A percentile compares a stretch with the other conserved stretches of the same genome.
Conservation (phyloP, 2,797 vertebrate genomes). For the Columba guinea region DNA sequence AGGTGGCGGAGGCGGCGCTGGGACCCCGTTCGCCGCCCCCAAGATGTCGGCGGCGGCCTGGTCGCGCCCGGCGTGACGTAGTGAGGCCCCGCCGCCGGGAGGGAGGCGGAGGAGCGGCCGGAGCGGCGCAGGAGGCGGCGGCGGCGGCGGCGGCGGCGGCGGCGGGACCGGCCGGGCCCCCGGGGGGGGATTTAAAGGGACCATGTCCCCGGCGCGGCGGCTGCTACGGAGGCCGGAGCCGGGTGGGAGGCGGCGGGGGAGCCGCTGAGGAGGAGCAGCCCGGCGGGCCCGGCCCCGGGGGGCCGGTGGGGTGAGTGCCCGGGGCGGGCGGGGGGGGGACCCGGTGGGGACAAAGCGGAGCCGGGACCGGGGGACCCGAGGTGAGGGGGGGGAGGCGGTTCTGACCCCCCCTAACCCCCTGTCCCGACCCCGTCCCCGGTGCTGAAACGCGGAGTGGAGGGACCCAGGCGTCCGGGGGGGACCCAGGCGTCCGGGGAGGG, state of each 20-base stretch:
- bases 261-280: neutral
- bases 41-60: constrained; percentile 63
- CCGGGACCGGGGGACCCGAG: neutral
- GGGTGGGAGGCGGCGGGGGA: constrained; percentile 38
- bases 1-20: neutral
- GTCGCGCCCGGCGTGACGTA: constrained; percentile 38
- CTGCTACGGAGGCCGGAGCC: constrained; percentile 58
- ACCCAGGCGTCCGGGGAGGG: too few relatives aligned
- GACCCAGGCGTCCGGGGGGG: too few relatives aligned
- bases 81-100: constrained; percentile 42
- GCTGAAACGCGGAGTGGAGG: constrained; percentile 44
- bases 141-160: neutral
- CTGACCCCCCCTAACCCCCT: neutral
- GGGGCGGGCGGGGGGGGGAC: neutral
- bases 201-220: constrained; percentile 69
- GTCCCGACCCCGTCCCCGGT: constrained; percentile 36
- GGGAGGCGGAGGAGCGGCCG: constrained; percentile 44
- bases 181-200: constrained; percentile 69
- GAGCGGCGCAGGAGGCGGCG: neutral
- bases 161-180: neutral
- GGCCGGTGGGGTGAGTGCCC: neutral
- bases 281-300: neutral
- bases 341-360: neutral
- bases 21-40: neutral
- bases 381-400: neutral